phyloP scores from a whole-genome alignment of 2,888 invertebrate genomes.

The Branchinecta sandiegonensis region DNA sequence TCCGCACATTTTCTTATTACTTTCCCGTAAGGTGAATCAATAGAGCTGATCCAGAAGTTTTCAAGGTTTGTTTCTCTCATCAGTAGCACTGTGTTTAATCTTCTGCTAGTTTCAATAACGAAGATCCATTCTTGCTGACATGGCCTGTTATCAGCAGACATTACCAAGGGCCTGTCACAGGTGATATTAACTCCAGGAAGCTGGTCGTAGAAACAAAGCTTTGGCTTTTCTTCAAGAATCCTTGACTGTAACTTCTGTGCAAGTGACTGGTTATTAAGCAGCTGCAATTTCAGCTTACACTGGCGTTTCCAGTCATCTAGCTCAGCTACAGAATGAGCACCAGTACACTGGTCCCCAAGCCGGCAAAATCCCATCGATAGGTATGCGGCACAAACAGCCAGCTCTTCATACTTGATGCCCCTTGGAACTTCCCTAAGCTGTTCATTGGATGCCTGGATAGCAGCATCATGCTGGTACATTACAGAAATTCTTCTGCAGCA shows the following conservation, averaged over 20 bases:
- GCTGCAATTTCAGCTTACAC: constrained; percentile 42
- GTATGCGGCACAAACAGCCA: constrained; percentile 19
- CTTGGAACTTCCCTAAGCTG: constrained; percentile 1
- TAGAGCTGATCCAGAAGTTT: background rate
- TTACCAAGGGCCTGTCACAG: constrained; percentile 30
- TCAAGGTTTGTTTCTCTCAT: constrained; percentile 19
- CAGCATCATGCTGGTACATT: too few species aligned
- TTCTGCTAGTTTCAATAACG: background rate
- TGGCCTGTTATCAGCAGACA: background rate
- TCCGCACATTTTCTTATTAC: background rate
- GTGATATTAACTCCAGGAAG: constrained; percentile 40
- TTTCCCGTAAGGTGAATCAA: constrained; percentile 17
- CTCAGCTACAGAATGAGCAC: constrained; percentile 56
- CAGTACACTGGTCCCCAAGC: constrained; percentile 54
- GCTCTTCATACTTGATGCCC: constrained; percentile 20
- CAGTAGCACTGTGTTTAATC: background rate
- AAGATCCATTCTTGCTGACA: background rate
- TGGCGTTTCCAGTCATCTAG: constrained; percentile 56
- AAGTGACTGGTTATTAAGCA: constrained; percentile 45
- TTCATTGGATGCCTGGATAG: too few species aligned
- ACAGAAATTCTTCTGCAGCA: too few species aligned
- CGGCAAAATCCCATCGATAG: constrained; percentile 41
- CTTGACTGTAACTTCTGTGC: constrained; percentile 35
- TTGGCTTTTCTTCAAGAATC: constrained; percentile 6
- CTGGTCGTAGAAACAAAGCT: background rate